Conservation (phyloP, 1,140 invertebrate genomes). For the Pseudachorutes palmiensis region DNA sequence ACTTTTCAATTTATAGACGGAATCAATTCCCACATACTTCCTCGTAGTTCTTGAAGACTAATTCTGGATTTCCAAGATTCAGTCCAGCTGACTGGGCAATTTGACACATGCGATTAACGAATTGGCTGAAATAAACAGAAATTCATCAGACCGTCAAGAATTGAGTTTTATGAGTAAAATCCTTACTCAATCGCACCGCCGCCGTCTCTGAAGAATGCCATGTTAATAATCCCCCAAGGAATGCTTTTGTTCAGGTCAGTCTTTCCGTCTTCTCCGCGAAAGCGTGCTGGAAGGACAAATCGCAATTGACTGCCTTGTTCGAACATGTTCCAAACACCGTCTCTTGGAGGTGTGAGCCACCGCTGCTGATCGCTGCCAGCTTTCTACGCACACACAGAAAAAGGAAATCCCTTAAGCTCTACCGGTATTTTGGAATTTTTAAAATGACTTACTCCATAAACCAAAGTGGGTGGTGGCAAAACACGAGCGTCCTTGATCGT, state of each 20-base stretch:
- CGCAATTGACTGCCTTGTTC: neutral
- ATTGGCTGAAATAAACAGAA: constrained; percentile 1
- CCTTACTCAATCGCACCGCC: too few relatives aligned
- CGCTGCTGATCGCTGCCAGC: neutral
- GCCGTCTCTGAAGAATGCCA: too few relatives aligned
- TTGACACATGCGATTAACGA: neutral
- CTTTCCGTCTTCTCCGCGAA: too few relatives aligned
- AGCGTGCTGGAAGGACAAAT: too few relatives aligned
- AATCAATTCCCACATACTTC: too few relatives aligned
- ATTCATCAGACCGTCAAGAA: too few relatives aligned
- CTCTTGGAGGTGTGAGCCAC: neutral
- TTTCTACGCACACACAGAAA: constrained; percentile 3
- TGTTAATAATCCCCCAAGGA: constrained; percentile 5
- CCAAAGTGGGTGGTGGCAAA: constrained; percentile 7
- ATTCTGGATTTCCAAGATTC: neutral
- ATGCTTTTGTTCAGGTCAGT: too few relatives aligned
- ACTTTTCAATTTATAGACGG: too few relatives aligned
- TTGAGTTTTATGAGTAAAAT: too few relatives aligned
- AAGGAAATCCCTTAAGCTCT: neutral
- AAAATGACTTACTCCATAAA: constrained; percentile 16
- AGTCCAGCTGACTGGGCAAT: neutral
- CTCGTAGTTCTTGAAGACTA: neutral
- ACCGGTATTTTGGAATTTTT: neutral
- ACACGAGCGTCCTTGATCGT: constrained; percentile 2
- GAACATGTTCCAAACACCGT: constrained; percentile 14